Evolutionary conservation across 2,888 invertebrate genomes (phyloP).

Genomic region (Noctua fimbriata): DNA sequence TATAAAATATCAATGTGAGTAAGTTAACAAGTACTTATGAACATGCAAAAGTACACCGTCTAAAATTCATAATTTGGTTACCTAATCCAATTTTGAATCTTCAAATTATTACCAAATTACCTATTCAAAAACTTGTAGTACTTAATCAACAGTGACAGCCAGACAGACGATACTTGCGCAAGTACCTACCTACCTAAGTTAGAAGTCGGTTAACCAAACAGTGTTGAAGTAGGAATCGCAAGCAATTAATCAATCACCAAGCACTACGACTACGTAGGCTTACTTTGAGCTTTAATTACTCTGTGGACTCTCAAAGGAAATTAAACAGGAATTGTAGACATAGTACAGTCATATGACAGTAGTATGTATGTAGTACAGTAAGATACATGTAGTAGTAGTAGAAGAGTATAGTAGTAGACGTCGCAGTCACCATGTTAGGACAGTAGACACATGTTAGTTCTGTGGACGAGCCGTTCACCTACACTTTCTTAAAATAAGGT

Average conservation of each 20-base stretch:
- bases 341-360: too few relatives aligned
- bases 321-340: too few relatives aligned
- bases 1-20: background rate
- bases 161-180: constrained; percentile 16
- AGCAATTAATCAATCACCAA: constrained; percentile 71
- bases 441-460: constrained; percentile 21
- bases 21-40: background rate
- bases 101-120: constrained; percentile 17
- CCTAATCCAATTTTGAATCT: background rate
- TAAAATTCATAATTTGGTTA: background rate
- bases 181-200: constrained; percentile 40
- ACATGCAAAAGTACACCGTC: background rate
- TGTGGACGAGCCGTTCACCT: background rate
- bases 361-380: too few relatives aligned
- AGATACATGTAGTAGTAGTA: too few relatives aligned
- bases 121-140: constrained; percentile 28
- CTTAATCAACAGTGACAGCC: constrained; percentile 27
- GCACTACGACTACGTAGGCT: constrained; percentile 50
- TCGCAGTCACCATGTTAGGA: too few relatives aligned
- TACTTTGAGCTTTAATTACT: constrained; percentile 65
- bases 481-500: background rate
- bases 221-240: constrained; percentile 49
- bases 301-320: constrained; percentile 7
- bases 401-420: too few relatives aligned
- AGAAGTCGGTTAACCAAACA: constrained; percentile 50